These are phyloP conservation scores for Phania funesta DNA, from an alignment of 2,888 invertebrate species.

Conservation along the genomic window DNA sequence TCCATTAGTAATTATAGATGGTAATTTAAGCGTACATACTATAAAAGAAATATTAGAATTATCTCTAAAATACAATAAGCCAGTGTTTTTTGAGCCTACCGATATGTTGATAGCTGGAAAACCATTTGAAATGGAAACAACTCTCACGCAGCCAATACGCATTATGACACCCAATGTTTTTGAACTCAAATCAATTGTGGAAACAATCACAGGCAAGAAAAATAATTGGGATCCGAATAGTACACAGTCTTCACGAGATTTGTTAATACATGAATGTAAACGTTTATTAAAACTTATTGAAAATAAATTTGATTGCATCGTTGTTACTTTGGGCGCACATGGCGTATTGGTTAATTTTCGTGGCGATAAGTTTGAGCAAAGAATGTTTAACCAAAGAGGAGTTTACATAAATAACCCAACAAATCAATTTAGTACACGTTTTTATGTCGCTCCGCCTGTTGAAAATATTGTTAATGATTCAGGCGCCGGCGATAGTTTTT, in stretches of 20 bases:
- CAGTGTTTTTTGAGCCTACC: slow-evolving; percentile 96
- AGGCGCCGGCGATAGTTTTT: slow-evolving; percentile 91
- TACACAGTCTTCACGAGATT: slow-evolving; percentile 37
- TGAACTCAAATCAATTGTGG: slow-evolving; percentile 87
- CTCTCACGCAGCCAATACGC: slow-evolving; percentile 75
- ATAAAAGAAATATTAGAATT: slow-evolving; percentile 84
- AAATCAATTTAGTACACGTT: slow-evolving; percentile 54
- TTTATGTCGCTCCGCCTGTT: slow-evolving; percentile 72
- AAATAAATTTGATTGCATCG: slow-evolving; percentile 82
- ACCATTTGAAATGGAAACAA: slow-evolving; percentile 82
- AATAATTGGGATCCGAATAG: slow-evolving; percentile 60
- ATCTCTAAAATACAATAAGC: slow-evolving; percentile 83
- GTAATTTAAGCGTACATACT: slow-evolving; percentile 87
- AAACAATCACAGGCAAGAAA: slow-evolving; percentile 77
- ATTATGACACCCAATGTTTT: slow-evolving; percentile 90
- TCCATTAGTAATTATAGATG: slow-evolving; percentile 91
- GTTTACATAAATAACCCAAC: slow-evolving; percentile 47
- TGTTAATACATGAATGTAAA: slow-evolving; percentile 75
- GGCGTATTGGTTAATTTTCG: slow-evolving; percentile 82
- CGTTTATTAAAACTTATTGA: slow-evolving; percentile 79
- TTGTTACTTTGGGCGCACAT: slow-evolving; percentile 84
- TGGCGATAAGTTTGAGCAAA: slow-evolving; percentile 56
- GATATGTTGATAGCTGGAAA: slow-evolving; percentile 89
- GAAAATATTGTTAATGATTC: slow-evolving; percentile 85
- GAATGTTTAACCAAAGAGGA: slow-evolving; percentile 64